Evolutionary conservation across 2,797 vertebrate genomes (phyloP).

Genomic region (Artibeus jamaicensis): DNA sequence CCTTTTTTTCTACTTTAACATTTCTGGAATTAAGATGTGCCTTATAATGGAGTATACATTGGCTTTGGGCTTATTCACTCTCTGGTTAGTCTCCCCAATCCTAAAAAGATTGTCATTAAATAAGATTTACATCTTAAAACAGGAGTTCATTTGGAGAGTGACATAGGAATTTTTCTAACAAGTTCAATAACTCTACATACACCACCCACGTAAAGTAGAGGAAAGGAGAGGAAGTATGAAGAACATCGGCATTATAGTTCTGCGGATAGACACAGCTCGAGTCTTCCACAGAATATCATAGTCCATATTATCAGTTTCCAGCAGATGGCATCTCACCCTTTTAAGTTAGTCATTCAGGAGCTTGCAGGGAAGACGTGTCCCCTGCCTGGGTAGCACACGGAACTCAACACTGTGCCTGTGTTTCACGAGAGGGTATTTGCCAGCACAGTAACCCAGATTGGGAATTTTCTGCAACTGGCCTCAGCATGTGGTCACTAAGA

Average conservation of each 20-base stretch:
- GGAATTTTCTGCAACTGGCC: neutral
- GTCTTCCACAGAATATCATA: accelerated
- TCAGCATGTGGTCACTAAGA: neutral
- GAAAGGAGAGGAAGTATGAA: neutral
- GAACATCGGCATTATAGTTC: no score
- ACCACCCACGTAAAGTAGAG: neutral
- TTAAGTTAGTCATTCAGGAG: neutral
- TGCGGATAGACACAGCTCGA: neutral
- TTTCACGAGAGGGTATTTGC: neutral
- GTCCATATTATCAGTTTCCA: constrained; percentile 43
- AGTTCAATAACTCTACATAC: accelerated
- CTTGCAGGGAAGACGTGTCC: neutral
- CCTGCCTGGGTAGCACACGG: neutral
- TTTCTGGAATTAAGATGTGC: neutral
- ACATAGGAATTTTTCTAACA: neutral
- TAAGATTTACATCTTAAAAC: neutral
- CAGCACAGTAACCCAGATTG: neutral
- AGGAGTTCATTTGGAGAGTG: neutral
- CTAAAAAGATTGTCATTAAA: neutral
- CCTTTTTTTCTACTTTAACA: neutral
- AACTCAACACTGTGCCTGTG: neutral
- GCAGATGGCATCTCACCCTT: constrained; percentile 54
- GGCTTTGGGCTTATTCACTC: neutral
- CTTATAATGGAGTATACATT: neutral
- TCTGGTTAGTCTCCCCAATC: accelerated